Conservation (phyloP, 2,888 invertebrate genomes). For the Dasypogon diadema region DNA sequence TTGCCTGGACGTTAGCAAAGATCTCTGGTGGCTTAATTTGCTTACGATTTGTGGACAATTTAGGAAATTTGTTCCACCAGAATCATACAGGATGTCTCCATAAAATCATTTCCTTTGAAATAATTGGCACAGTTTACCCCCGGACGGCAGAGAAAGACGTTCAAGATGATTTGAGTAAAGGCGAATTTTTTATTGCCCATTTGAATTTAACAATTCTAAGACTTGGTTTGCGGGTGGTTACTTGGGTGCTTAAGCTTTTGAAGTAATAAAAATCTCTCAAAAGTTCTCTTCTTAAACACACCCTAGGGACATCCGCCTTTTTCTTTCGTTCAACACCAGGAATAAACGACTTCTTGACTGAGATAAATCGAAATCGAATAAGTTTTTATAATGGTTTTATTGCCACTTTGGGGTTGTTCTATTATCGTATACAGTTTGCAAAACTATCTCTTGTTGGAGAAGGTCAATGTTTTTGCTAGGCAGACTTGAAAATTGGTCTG, state of each 20-base stretch:
- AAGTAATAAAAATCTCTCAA: slow-evolving; percentile 26
- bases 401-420: slow-evolving; percentile 38
- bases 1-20: slow-evolving; percentile 34
- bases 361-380: slow-evolving; percentile 49
- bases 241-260: background rate
- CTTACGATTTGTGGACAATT: slow-evolving; percentile 38
- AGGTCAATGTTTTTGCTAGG: background rate
- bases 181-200: background rate
- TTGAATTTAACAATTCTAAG: background rate
- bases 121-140: background rate
- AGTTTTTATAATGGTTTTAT: slow-evolving; percentile 47
- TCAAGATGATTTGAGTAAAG: background rate
- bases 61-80: background rate
- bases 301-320: slow-evolving; percentile 6
- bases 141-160: background rate
- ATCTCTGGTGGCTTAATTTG: slow-evolving; percentile 43
- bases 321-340: background rate
- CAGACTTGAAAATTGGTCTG: too few species aligned
- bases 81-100: background rate
- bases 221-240: background rate
- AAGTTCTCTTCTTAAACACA: slow-evolving; percentile 36
- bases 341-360: slow-evolving; percentile 30
- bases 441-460: background rate
- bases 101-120: background rate
- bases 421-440: slow-evolving; percentile 19